Percentiles rank a stretch among this genome's conserved stretches.
phyloP scores from a whole-genome alignment of 2,113 vertebrate species.

The Triplophysa tibetana region DNA sequence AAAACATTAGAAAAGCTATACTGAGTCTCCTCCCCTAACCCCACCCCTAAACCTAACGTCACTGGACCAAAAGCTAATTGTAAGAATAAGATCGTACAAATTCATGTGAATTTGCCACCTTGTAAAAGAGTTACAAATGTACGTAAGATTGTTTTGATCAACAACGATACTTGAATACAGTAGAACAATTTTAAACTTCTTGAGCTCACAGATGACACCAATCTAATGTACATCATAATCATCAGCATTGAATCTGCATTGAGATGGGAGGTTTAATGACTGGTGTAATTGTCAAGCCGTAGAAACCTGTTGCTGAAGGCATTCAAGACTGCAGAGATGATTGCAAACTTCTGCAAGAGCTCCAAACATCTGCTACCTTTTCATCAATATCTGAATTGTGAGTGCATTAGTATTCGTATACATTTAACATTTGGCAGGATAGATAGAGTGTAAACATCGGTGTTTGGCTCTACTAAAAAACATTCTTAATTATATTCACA shows the following conservation, averaged over 20 bases:
- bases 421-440: not conserved
- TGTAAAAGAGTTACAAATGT: no score
- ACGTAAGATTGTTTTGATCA: no score
- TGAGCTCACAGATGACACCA: constrained; percentile 11
- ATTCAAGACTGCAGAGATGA: not conserved
- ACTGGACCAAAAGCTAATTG: no score
- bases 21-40: no score
- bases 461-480: not conserved
- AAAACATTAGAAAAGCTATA: no score
- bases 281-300: constrained; percentile 8
- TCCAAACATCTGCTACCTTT: constrained; percentile 8
- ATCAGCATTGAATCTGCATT: constrained; percentile 13
- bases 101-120: no score
- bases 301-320: not conserved
- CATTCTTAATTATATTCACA: not conserved
- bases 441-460: not conserved
- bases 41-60: no score
- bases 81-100: no score
- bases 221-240: constrained; percentile 2
- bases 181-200: not conserved
- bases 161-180: no score
- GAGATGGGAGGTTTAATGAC: constrained; percentile 10
- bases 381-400: not conserved
- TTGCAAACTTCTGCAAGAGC: not conserved
- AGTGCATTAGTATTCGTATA: not conserved